Evolutionary conservation across 1,140 invertebrate genomes (phyloP).

Genomic region (Eriocheir sinensis): DNA sequence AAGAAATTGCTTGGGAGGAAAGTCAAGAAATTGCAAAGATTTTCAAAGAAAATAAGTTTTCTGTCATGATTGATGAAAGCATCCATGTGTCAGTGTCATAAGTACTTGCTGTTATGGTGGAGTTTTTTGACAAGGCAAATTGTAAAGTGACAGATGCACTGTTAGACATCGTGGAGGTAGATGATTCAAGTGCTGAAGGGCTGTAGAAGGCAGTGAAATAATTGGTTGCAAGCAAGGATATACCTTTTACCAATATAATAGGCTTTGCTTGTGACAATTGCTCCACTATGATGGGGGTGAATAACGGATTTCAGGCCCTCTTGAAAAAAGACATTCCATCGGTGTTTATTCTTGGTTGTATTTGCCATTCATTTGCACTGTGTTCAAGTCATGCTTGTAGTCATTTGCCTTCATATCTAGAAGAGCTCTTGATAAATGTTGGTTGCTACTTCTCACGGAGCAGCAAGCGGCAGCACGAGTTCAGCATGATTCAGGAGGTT

Average conservation of each 20-base stretch:
- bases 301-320: slow-evolving; percentile 51
- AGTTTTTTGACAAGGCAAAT: slow-evolving; percentile 55
- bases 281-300: slow-evolving; percentile 63
- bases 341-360: not conserved
- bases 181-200: slow-evolving; percentile 53
- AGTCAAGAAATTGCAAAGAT: not conserved
- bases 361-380: slow-evolving; percentile 60
- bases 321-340: slow-evolving; percentile 48
- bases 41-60: slow-evolving; percentile 62
- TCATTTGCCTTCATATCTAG: slow-evolving; percentile 50
- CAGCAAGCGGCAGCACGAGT: slow-evolving; percentile 46
- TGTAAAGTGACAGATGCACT: slow-evolving; percentile 38
- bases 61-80: slow-evolving; percentile 72
- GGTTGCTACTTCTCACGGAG: slow-evolving; percentile 28
- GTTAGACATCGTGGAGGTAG: slow-evolving; percentile 60
- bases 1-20: slow-evolving; percentile 65
- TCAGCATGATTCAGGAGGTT: slow-evolving; percentile 27
- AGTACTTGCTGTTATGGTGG: slow-evolving; percentile 60
- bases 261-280: slow-evolving; percentile 61
- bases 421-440: slow-evolving; percentile 41
- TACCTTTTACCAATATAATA: slow-evolving; percentile 63
- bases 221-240: slow-evolving; percentile 41
- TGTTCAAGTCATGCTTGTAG: slow-evolving; percentile 41
- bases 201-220: slow-evolving; percentile 62
- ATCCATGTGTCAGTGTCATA: slow-evolving; percentile 71